Evolutionary conservation across 2,797 vertebrate genomes (phyloP), one percentile per base, ranked within the genome.

Genomic region (Urophycis tenuis): DNA sequence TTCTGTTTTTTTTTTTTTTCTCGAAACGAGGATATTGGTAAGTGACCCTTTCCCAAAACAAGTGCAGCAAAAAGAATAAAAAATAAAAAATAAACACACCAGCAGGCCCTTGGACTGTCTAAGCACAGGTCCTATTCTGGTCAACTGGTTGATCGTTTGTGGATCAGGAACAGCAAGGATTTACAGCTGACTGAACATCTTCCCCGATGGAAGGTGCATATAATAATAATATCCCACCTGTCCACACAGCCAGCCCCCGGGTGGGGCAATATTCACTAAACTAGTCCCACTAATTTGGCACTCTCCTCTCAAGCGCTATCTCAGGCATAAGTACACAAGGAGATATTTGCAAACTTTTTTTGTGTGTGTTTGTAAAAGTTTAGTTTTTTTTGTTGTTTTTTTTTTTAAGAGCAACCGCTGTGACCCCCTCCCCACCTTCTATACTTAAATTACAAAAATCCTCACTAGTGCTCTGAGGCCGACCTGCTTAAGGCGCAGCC

Each of bases 251-350:
- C 22, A 8, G 74, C 45, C 74, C 33, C 49, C n/a, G n/a, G 5
- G 8, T 31, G 17, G 29, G 69, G 69, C 69, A 29, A 67, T 31
- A n/a, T 71, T 67, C 36, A 33, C 36, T 22, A 70, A 71, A 70
- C 76, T 72, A 77, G 71, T 89, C 75, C 76, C 89, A 86, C 91
- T 85, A 91, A 88, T 93, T 98, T 98, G 96, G 96, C 96, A 97
- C 91, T 90, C 88, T 90, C 88, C 92, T 92, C 77, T 74, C 32
- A 33, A 87, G 89, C 91, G 87, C 86, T 34, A 71, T 86, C 86
- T 83, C 82, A 79, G 69, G 71, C 34, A 34, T 7, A n/a, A 60
- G n/a, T 73, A 29, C 72, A 69, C 82, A 84, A 81, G 82, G 88
- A 87, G 77, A 72, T 33, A 10, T 53, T 82, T 81, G 78, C 78